Conservation (phyloP, 2,113 vertebrate species). For the Emydocephalus ijimae region DNA sequence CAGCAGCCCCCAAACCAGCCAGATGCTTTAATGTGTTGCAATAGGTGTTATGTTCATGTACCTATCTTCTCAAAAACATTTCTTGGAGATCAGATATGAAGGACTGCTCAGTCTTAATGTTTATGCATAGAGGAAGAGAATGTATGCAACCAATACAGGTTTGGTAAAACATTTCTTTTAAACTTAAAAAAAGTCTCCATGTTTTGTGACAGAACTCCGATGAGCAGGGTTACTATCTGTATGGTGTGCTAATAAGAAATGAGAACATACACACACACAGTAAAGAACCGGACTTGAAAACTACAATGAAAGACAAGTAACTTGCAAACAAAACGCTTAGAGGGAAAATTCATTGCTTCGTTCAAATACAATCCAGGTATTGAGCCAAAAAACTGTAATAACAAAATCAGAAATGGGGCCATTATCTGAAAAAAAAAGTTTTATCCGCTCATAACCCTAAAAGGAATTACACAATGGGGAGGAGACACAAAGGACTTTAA, state of each 20-base stretch:
- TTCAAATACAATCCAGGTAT: neutral
- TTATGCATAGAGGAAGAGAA: neutral
- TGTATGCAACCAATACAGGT: neutral
- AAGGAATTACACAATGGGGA: constrained; percentile 16
- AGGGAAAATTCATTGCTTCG: neutral
- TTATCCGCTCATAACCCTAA: neutral
- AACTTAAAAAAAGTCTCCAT: neutral
- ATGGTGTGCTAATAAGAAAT: neutral
- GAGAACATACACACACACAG: neutral
- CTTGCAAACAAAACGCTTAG: neutral
- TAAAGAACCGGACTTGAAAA: neutral
- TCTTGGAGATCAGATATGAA: neutral
- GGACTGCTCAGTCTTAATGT: neutral
- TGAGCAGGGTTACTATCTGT: neutral
- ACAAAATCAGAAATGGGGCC: constrained; percentile 1
- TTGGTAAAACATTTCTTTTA: neutral
- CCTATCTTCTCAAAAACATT: neutral
- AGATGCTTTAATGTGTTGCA: neutral
- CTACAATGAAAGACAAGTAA: neutral
- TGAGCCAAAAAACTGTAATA: rapidly evolving
- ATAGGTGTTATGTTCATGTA: neutral
- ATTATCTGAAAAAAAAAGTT: neutral
- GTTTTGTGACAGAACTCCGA: neutral
- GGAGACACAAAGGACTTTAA: constrained; percentile 29
- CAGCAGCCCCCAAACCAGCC: neutral